Conservation (phyloP, 2,888 invertebrate genomes). For the Orthosia gracilis region DNA sequence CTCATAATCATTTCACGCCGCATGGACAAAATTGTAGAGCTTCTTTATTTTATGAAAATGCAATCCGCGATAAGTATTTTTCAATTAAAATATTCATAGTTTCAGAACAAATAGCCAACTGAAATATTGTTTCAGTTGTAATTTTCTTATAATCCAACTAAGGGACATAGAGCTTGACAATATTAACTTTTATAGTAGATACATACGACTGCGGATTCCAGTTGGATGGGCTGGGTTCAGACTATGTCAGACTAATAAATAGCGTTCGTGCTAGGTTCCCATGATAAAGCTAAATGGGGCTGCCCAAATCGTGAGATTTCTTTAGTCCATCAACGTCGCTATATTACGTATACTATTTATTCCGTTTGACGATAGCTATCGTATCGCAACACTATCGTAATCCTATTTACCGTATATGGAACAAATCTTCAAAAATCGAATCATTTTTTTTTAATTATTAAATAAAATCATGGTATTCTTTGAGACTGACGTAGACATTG, state of each 20-base stretch:
- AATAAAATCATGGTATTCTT: too few relatives aligned
- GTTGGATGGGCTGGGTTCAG: slow-evolving; percentile 25
- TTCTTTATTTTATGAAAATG: neutral
- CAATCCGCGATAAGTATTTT: neutral
- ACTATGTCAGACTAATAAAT: slow-evolving; percentile 60
- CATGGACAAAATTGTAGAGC: neutral
- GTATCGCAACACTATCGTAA: neutral
- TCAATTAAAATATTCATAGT: neutral
- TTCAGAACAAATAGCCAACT: neutral
- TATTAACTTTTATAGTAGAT: slow-evolving; percentile 9
- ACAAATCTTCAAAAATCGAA: neutral
- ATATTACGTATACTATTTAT: too few relatives aligned
- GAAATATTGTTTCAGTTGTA: neutral
- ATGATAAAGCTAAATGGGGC: slow-evolving; percentile 41
- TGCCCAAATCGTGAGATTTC: neutral
- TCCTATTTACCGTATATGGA: neutral
- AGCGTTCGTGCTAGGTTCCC: slow-evolving; percentile 69
- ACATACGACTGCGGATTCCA: neutral
- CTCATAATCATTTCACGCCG: neutral
- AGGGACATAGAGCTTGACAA: neutral
- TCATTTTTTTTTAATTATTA: too few relatives aligned
- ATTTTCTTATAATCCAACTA: neutral
- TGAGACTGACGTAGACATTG: neutral
- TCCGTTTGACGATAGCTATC: slow-evolving; percentile 14
- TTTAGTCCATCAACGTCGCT: slow-evolving; percentile 7